These are phyloP conservation scores for Lanistes nyassanus DNA, from an alignment of 1,140 invertebrate genomes.

Conservation along the genomic window DNA sequence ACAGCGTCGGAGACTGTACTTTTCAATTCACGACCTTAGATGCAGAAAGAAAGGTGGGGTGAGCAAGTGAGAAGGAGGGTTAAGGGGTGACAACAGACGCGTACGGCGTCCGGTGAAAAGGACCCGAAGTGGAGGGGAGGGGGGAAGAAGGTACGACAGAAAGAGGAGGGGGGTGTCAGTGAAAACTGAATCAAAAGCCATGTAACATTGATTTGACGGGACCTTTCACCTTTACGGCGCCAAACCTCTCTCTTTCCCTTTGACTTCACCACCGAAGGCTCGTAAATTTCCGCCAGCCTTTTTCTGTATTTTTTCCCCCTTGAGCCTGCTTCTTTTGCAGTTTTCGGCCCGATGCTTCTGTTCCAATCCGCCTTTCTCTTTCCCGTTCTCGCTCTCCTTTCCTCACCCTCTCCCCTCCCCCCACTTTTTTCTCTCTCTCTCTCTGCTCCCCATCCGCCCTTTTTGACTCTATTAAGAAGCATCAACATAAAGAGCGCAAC, in stretches of 20 bases:
- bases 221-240: constrained; percentile 18
- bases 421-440: constrained; percentile 11
- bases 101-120: too few relatives aligned
- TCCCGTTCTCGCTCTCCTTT: constrained; percentile 3
- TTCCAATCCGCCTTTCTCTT: background rate
- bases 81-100: too few relatives aligned
- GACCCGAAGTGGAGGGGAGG: background rate
- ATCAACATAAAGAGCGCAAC: background rate
- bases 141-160: background rate
- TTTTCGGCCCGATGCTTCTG: background rate
- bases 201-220: constrained; percentile 27
- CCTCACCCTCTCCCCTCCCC: background rate
- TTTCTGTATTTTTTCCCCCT: background rate
- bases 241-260: constrained; percentile 1
- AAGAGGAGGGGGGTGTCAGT: background rate
- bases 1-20: background rate
- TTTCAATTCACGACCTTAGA: background rate
- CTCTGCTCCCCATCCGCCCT: background rate
- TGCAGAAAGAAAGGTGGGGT: too few relatives aligned
- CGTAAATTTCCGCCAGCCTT: background rate
- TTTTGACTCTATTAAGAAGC: constrained; percentile 1
- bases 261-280: background rate
- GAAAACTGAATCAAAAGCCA: constrained; percentile 27
- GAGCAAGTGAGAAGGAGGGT: too few relatives aligned
- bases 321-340: too few relatives aligned